Evolutionary conservation across 2,797 vertebrate genomes (phyloP), one percentile per base, ranked within the genome.

Genomic region (Onychomys leucogaster): DNA sequence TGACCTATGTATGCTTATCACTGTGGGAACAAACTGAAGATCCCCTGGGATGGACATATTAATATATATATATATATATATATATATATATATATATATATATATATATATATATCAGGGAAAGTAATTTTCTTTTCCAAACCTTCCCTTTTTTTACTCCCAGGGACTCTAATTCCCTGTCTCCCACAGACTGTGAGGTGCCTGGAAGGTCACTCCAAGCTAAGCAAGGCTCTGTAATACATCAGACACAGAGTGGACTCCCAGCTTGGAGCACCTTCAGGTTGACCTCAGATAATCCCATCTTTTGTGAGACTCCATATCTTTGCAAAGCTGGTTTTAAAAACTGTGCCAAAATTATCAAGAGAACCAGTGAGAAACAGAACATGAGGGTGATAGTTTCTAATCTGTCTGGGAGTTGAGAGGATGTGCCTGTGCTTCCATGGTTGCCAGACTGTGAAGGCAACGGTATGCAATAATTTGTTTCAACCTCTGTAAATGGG

Each of bases 161-260:
- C 14, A 37, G 46, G 10, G 2, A 23, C 9, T n/a, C 21, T 37
- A 67, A 71, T 27, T n/a, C 19, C 9, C 29, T 27, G 55, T 7
- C 73, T 65, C 23, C 37, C 0, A 23, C 55, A 46, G 65, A 1
- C 29, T 55, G 23, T 49, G 25, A 59, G 6, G 10, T 2, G 16
- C 16, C 34, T 49, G 12, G 9, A 95, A 82, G 37, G 25, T 2
- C 37, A 87, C 11, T 25, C 16, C 9, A 65, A 87, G 63, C 17
- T 88, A 49, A 59, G 19, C 55, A n/a, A 57, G 49, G 27, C 3
- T 14, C 69, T 55, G 16, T n/a, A 2, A 81, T 29, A 29, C 12
- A 19, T 12, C 10, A n/a, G 21, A 63, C 9, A 34, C 14, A 0
- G 1, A 0, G 3, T 17, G 13, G n/a, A 63, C 1, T 29, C 43